phyloP scores from a whole-genome alignment of 2,888 invertebrate species.

The Brachyopa scutellaris region DNA sequence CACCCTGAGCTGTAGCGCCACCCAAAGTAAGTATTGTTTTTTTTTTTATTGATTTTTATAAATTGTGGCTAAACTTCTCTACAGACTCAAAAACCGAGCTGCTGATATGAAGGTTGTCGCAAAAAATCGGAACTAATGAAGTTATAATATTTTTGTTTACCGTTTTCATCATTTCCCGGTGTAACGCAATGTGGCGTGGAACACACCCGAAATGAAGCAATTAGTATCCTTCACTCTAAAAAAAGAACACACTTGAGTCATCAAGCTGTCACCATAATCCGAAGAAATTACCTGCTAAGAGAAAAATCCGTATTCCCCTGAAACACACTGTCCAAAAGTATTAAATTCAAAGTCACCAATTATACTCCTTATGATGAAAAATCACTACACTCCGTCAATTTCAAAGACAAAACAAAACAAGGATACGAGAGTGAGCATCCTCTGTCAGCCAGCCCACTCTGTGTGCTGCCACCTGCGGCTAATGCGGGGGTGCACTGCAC shows the following conservation, averaged over 20 bases:
- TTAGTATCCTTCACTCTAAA: constrained; percentile 24
- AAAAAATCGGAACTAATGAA: too few species aligned
- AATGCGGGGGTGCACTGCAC: constrained; percentile 67
- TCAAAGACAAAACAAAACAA: constrained; percentile 44
- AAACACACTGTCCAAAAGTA: constrained; percentile 57
- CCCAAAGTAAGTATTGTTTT: too few species aligned
- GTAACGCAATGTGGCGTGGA: too few species aligned
- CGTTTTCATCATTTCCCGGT: too few species aligned
- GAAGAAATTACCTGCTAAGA: constrained; percentile 71
- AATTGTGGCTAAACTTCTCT: too few species aligned
- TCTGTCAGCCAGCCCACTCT: constrained; percentile 53
- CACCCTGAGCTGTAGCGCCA: too few species aligned
- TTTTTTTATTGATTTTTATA: too few species aligned
- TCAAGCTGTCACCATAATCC: constrained; percentile 64
- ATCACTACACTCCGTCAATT: constrained; percentile 66
- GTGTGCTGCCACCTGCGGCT: constrained; percentile 64
- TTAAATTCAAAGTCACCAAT: constrained; percentile 58
- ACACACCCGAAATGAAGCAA: constrained; percentile 32
- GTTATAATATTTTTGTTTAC: too few species aligned
- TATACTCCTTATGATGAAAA: constrained; percentile 55
- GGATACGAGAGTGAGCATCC: constrained; percentile 42
- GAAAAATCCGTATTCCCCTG: constrained; percentile 60
- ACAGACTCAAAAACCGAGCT: too few species aligned
- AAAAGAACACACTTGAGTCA: constrained; percentile 53
- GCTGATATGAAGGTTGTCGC: too few species aligned